Evolutionary conservation across 2,888 invertebrate species (phyloP), one percentile per base, ranked within the genome.

Genomic region (Myopa testacea): DNA sequence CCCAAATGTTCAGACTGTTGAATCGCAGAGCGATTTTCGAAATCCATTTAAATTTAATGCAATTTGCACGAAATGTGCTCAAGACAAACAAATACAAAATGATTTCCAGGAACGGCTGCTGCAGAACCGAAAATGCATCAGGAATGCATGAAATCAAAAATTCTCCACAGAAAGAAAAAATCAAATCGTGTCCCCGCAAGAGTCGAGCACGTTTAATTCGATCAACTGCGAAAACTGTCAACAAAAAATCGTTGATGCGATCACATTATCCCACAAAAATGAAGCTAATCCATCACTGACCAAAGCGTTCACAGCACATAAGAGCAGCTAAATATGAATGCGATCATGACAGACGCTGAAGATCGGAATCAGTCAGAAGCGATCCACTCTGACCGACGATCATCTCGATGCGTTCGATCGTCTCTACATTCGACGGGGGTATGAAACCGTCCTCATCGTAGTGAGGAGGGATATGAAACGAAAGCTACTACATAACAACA

Each of bases 241-340:
- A 79, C 81, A 81, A 81, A 75, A 79, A 85, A 87, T 86, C 86
- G 86, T 86, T 86, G 81, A 81, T 81, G 84, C 85, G 78, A 83
- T 85, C 86, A 85, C 85, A 86, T 86, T 87, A 86, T 86, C 86
- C 85, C 83, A 67, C 82, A 84, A 82, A 86, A 85, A 88, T 87
- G 87, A 87, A 87, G 88, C 88, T 87, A 87, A 87, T 88, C 87
- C 87, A 87, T 87, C 87, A 87, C 87, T 80, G 80, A 77, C 80
- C 80, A 75, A 79, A 79, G 80, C 78, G 80, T 83, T 79, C 79
- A 79, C 79, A 78, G 77, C n/a, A 26, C 16, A 62, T 16, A 73
- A 34, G 19, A 62, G 60, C 45, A 62, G 4, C 63, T 26, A 73
- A 45, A 62, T 40, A 45, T 62, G 62, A 12, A n/a, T 38, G 40